These are phyloP conservation scores for Actias luna DNA, from an alignment of 2,888 invertebrate species.

Conservation along the genomic window DNA sequence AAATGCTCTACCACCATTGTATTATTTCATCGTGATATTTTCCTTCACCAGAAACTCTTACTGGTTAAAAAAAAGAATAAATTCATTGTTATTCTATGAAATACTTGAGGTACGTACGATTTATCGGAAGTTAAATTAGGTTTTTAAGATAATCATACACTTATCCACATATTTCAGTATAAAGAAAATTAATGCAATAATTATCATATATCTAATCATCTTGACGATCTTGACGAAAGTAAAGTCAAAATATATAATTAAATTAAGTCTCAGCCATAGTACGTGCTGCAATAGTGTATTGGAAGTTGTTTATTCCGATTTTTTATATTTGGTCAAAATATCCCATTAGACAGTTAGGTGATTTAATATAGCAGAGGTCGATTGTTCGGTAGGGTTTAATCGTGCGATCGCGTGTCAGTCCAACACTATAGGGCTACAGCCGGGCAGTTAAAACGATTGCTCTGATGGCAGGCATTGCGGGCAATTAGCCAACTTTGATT, in stretches of 20 bases:
- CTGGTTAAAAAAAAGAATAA: too few species aligned
- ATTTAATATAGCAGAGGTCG: background rate
- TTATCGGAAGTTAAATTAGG: too few species aligned
- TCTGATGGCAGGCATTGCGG: conserved; percentile 24
- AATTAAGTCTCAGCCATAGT: background rate
- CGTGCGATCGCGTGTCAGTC: conserved; percentile 35
- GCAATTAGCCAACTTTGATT: conserved; percentile 37
- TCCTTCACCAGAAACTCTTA: too few species aligned
- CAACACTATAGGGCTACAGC: conserved; percentile 16
- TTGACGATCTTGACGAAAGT: background rate
- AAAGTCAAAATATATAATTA: background rate
- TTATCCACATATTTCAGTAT: too few species aligned
- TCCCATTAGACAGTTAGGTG: background rate
- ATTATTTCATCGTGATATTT: too few species aligned
- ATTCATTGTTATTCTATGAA: too few species aligned
- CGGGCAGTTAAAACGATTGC: conserved; percentile 25
- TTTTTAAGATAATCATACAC: too few species aligned
- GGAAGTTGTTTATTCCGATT: background rate
- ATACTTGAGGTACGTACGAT: too few species aligned
- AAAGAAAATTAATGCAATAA: too few species aligned
- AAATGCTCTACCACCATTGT: too few species aligned
- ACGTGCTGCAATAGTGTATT: background rate
- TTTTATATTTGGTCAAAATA: background rate
- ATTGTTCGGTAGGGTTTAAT: conserved; percentile 24
- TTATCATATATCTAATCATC: background rate